phyloP scores from a whole-genome alignment of 2,113 vertebrate genomes.

The Ceratotherium simum region DNA sequence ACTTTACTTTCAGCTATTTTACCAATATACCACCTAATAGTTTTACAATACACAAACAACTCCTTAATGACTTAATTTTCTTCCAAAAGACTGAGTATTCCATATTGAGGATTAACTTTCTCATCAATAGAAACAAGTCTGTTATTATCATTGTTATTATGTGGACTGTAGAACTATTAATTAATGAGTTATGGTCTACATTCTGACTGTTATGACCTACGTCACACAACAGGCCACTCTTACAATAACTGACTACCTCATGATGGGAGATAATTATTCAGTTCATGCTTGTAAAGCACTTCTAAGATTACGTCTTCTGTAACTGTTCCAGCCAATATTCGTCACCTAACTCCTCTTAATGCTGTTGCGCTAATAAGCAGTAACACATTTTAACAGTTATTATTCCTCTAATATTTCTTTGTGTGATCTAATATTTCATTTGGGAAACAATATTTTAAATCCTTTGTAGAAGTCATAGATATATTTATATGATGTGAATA shows the following conservation, averaged over 20 bases:
- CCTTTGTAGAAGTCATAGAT: not conserved
- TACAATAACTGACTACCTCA: not conserved
- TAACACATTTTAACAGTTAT: not conserved
- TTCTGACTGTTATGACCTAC: not conserved
- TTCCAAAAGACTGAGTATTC: not conserved
- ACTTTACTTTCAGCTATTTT: not conserved
- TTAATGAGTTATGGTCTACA: not conserved
- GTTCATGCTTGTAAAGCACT: not conserved
- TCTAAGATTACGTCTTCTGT: not conserved
- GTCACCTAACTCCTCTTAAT: not conserved
- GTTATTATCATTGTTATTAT: not conserved
- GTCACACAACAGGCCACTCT: not conserved
- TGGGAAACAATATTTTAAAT: not conserved
- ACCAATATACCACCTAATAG: not conserved
- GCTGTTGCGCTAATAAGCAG: not conserved
- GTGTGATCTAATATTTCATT: not conserved
- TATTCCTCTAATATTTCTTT: not conserved
- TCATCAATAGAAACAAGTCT: not conserved
- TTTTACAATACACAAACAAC: not conserved
- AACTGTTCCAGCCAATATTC: not conserved
- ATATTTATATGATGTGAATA: not conserved
- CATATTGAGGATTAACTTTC: not conserved
- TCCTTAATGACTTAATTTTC: not conserved
- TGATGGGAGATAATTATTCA: not conserved
- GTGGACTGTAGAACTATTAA: not conserved